Evolutionary conservation across 1,140 invertebrate genomes (phyloP), one percentile per base, ranked within the genome.

Genomic region (Aphelenchoides avenae): DNA sequence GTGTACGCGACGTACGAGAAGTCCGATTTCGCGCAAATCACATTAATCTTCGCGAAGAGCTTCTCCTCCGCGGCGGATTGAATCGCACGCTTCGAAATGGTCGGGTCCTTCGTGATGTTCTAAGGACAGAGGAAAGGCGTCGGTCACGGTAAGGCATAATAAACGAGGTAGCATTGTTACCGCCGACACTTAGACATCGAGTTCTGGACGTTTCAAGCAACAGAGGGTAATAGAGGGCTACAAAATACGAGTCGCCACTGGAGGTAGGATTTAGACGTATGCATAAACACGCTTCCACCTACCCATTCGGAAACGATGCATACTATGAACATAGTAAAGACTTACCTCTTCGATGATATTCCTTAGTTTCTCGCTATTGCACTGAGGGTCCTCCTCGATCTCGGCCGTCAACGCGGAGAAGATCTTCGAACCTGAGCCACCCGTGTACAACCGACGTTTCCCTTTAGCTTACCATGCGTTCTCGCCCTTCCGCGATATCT

Each of bases 21-120:
- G 48, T 75, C 73, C 49, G 57, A 66, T 31, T 68, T 76, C 9
- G 54, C 57, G 52, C 64, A 71, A 46, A 66, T 75, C 11, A 74
- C 73, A 53, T 77, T 75, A 37, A 72, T 76, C 46, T 77, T 77
- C 7, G 64, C 55, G 34, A 72, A 71, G 31, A 75, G 63, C 37
- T 75, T 77, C 50, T 77, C 69, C 51, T 75, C 73, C n/a, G 71
- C 73, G 15, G 75, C 74, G 49, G 56, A 61, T 61, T 76, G 74
- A 33, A 75, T 75, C 3, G 74, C 73, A 11, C 73, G 53, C 37
- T 75, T 75, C 11, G 67, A 68, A 34, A 62, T 68, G 5, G 73
- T 53, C 22, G 72, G 71, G 33, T 76, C 74, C 39, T 49, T 40
- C 26, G 67, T 62, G 46, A 75, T 76, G 52, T 75, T 72, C 73